These are phyloP conservation scores for Cirrhinus mrigala DNA, from an alignment of 2,797 vertebrate genomes.

Conservation along the genomic window DNA sequence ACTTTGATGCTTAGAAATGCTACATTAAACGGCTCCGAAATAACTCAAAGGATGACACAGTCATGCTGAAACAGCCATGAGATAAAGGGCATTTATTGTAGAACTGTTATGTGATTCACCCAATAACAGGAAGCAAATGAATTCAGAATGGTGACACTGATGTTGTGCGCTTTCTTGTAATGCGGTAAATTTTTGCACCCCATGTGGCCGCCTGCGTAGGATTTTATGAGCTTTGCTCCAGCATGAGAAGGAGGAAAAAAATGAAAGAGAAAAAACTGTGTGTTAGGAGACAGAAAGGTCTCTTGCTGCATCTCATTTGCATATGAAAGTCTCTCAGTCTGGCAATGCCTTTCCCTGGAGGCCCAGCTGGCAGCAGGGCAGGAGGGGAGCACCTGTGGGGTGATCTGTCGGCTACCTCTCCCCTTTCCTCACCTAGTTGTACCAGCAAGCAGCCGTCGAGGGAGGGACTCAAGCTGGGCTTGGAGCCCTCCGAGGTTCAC, in stretches of 20 bases:
- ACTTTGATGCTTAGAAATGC: not conserved
- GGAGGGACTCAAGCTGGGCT: constrained; percentile 22
- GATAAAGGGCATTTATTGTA: constrained; percentile 37
- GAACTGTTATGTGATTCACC: constrained; percentile 33
- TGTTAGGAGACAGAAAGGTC: constrained; percentile 37
- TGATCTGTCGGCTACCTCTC: constrained; percentile 2
- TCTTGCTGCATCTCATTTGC: constrained; percentile 57
- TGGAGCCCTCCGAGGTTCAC: not conserved
- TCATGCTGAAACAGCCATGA: constrained; percentile 25
- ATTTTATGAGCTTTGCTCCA: constrained; percentile 19
- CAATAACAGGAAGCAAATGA: constrained; percentile 37
- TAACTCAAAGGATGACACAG: not conserved
- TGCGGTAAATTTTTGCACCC: constrained; percentile 38
- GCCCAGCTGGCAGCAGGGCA: constrained; percentile 16
- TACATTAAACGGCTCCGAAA: not conserved
- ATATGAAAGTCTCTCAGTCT: constrained; percentile 48
- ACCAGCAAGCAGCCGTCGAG: constrained; percentile 26
- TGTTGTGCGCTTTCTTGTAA: constrained; percentile 31
- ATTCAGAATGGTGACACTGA: constrained; percentile 38
- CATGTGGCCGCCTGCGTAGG: constrained; percentile 24
- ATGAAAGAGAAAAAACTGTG: constrained; percentile 25
- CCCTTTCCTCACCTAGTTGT: constrained; percentile 6
- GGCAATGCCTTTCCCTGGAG: constrained; percentile 25
- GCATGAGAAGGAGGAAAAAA: not conserved
- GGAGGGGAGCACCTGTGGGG: constrained; percentile 31